Base-by-base conservation (phyloP, 1,140 invertebrate genomes). In the Drosophila nasuta region DNA sequence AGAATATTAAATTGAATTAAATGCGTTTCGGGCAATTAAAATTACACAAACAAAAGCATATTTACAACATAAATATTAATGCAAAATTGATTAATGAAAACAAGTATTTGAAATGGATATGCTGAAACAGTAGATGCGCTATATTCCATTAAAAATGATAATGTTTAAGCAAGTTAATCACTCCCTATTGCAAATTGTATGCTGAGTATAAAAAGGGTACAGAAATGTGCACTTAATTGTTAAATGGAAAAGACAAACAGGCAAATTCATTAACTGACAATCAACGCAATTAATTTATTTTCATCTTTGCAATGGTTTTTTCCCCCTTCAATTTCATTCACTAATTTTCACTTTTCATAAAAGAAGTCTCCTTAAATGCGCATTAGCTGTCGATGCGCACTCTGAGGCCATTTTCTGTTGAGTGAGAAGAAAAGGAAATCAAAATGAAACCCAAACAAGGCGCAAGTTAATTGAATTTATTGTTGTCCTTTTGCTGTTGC, bases 401-500 rank as follows among this genome's bases (percentile, higher is more conserved):
- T 35, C 41, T 15, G 56, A 6, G 38, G 46, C 57, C 65, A 57
- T 69, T 43, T 69, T 62, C 10, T 45, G 13, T 56, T 48, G 30
- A 17, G 51, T 5, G 35, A 38, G 11, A 10, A 1, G 30, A 6
- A 8, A 56, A 5, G 15, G 52, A 68, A 68, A 75, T 75, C 71
- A 69, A 71, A 75, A 59, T 75, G 41, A 75, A 71, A 65, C 68
- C 60, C 59, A 75, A 71, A 75, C 59, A 71, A 65, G 68, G 60
- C 54, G 48, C 28, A 64, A 65, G 73, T 71, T 75, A 75, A 75
- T 75, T 75, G 68, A 75, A 75, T 75, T 75, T 75, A 75, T 75
- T 75, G 68, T 75, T 75, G 38, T 72, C 28, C 43, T 63, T 57
- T 56, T 43, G 25, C 35, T 33, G 35, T 46, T 60, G 41, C 62